Percentiles rank a stretch among this genome's conserved stretches.
phyloP scores from a whole-genome alignment of 2,888 invertebrate genomes.

The Megamerina dolium region DNA sequence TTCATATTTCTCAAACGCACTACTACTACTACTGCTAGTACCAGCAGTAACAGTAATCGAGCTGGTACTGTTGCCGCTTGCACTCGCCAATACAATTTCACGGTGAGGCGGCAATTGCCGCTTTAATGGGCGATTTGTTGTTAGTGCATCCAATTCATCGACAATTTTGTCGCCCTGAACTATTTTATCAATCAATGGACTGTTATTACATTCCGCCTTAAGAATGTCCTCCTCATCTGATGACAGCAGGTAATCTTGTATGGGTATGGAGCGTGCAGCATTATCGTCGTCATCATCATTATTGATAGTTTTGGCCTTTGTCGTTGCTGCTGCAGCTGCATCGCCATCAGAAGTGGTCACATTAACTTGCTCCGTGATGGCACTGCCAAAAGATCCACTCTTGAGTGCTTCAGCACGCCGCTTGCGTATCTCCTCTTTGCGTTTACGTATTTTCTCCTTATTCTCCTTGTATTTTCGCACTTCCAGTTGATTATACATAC shows the following conservation, averaged over 20 bases:
- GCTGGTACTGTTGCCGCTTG: neutral
- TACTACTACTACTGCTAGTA: neutral
- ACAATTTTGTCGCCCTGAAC: slow-evolving; percentile 39
- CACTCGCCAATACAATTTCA: too few relatives aligned
- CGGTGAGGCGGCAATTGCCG: slow-evolving; percentile 27
- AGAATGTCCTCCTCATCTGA: slow-evolving; percentile 35
- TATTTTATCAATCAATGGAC: slow-evolving; percentile 32
- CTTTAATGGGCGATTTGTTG: slow-evolving; percentile 31
- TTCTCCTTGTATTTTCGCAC: slow-evolving; percentile 71
- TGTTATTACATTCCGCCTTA: slow-evolving; percentile 30
- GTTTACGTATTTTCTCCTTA: slow-evolving; percentile 67
- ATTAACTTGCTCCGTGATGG: slow-evolving; percentile 18
- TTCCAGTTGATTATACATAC: slow-evolving; percentile 61
- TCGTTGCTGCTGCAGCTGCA: slow-evolving; percentile 11
- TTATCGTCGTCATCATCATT: slow-evolving; percentile 11
- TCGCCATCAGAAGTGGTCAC: slow-evolving; percentile 10
- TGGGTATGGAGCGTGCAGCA: slow-evolving; percentile 24
- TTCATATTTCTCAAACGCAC: slow-evolving; percentile 22
- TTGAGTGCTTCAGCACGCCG: slow-evolving; percentile 21
- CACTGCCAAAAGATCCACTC: slow-evolving; percentile 18
- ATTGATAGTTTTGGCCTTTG: slow-evolving; percentile 9
- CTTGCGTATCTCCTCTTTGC: slow-evolving; percentile 38
- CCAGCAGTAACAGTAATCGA: too few relatives aligned
- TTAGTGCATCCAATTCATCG: slow-evolving; percentile 42
- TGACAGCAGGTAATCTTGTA: slow-evolving; percentile 38